Conservation (phyloP, 2,797 vertebrate genomes). For the Coranthus polyacanthus region DNA sequence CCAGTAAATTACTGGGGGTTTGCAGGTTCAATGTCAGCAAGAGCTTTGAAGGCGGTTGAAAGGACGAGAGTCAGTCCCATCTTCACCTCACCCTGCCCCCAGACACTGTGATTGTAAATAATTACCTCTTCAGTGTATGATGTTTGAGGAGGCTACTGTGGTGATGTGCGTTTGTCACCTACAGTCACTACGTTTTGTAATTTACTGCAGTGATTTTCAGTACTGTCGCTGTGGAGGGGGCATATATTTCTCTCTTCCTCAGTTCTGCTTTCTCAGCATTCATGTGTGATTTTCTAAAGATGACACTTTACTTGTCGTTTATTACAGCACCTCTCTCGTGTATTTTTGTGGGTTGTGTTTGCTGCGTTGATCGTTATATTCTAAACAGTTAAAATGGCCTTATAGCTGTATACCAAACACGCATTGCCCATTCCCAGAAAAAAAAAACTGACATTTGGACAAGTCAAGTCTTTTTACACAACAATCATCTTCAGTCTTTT, state of each 20-base stretch:
- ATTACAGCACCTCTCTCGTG: too few species aligned
- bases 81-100: conserved; percentile 14
- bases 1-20: conserved; percentile 24
- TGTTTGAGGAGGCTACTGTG: conserved; percentile 1
- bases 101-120: conserved; percentile 70
- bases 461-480: conserved; percentile 31
- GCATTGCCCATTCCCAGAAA: conserved; percentile 6
- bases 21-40: conserved; percentile 63
- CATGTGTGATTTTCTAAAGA: not conserved
- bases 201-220: not conserved
- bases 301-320: too few species aligned
- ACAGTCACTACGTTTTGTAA: too few species aligned
- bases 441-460: conserved; percentile 37
- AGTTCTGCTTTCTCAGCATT: not conserved
- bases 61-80: too few species aligned
- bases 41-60: conserved; percentile 35
- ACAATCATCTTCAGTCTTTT: conserved; percentile 46
- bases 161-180: conserved; percentile 38
- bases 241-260: not conserved
- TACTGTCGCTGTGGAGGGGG: not conserved
- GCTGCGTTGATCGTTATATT: too few species aligned
- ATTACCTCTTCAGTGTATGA: conserved; percentile 67
- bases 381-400: not conserved
- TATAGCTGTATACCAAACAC: conserved; percentile 20
- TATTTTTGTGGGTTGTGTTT: too few species aligned